Evolutionary conservation across 1,140 invertebrate species (phyloP).

Genomic region (Asobara japonica): DNA sequence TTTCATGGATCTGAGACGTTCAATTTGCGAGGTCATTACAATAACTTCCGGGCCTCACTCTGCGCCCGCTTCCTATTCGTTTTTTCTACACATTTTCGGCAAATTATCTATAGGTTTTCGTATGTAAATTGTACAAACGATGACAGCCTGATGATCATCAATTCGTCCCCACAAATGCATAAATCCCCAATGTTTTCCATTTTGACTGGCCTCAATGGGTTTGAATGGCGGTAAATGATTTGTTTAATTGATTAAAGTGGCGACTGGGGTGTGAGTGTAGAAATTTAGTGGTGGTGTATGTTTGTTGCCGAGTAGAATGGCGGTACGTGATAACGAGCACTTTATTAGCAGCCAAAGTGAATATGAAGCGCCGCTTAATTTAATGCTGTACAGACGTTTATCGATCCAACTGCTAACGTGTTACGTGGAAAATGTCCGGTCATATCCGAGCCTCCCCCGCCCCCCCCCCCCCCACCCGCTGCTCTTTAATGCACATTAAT

Average conservation of each 20-base stretch:
- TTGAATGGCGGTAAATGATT: not conserved
- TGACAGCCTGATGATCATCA: too few species aligned
- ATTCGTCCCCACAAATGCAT: too few species aligned
- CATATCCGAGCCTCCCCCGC: not conserved
- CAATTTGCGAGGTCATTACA: too few species aligned
- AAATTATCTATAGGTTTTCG: too few species aligned
- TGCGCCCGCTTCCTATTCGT: too few species aligned
- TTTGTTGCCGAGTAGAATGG: slow-evolving; percentile 17
- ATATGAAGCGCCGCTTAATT: slow-evolving; percentile 49
- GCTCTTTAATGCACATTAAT: not conserved
- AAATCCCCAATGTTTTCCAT: not conserved
- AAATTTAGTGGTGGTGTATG: slow-evolving; percentile 19
- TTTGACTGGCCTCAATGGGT: not conserved
- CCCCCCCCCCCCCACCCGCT: not conserved
- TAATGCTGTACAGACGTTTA: slow-evolving; percentile 53
- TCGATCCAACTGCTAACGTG: slow-evolving; percentile 52
- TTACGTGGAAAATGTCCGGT: slow-evolving; percentile 5
- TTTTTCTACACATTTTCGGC: too few species aligned
- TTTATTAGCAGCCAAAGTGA: slow-evolving; percentile 54
- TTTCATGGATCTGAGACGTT: too few species aligned
- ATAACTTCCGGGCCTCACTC: too few species aligned
- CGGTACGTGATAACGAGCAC: slow-evolving; percentile 38
- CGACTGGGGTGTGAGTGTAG: not conserved
- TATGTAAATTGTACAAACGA: too few species aligned
- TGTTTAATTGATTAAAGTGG: slow-evolving; percentile 11